These are phyloP conservation scores for Drosophila mercatorum DNA, from an alignment of 2,888 invertebrate genomes.

Conservation along the genomic window DNA sequence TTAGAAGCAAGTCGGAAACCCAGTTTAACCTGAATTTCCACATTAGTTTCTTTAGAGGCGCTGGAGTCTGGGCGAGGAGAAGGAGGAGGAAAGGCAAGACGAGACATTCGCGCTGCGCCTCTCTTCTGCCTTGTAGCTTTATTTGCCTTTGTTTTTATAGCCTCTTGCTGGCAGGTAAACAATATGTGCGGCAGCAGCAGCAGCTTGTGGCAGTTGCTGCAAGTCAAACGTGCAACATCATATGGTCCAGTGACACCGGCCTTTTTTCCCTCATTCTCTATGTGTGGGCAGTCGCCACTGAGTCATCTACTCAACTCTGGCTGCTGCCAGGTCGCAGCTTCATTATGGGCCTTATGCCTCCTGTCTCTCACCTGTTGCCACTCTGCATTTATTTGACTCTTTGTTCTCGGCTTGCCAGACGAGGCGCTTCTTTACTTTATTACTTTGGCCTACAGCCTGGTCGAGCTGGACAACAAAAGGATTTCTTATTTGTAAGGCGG, in stretches of 20 bases:
- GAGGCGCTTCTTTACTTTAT: slow-evolving; percentile 41
- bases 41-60: slow-evolving; percentile 59
- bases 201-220: slow-evolving; percentile 38
- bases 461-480: slow-evolving; percentile 35
- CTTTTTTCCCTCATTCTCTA: not conserved
- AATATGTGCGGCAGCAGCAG: slow-evolving; percentile 32
- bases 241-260: slow-evolving; percentile 36
- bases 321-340: slow-evolving; percentile 27
- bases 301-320: slow-evolving; percentile 25
- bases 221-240: slow-evolving; percentile 48
- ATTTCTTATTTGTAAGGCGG: slow-evolving; percentile 37
- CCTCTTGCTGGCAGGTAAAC: slow-evolving; percentile 77
- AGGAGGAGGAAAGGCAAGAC: not conserved
- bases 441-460: slow-evolving; percentile 55
- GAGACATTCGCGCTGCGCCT: slow-evolving; percentile 20
- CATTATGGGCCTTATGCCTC: slow-evolving; percentile 47
- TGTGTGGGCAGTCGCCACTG: slow-evolving; percentile 51
- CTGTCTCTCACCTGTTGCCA: slow-evolving; percentile 37
- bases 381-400: slow-evolving; percentile 17
- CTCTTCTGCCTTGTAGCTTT: slow-evolving; percentile 47
- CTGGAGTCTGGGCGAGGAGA: not conserved
- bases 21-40: slow-evolving; percentile 81
- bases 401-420: slow-evolving; percentile 24
- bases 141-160: slow-evolving; percentile 76
- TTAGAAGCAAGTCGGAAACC: slow-evolving; percentile 47